phyloP scores from a whole-genome alignment of 2,888 invertebrate species.

The Omphaloscelis lunosa region DNA sequence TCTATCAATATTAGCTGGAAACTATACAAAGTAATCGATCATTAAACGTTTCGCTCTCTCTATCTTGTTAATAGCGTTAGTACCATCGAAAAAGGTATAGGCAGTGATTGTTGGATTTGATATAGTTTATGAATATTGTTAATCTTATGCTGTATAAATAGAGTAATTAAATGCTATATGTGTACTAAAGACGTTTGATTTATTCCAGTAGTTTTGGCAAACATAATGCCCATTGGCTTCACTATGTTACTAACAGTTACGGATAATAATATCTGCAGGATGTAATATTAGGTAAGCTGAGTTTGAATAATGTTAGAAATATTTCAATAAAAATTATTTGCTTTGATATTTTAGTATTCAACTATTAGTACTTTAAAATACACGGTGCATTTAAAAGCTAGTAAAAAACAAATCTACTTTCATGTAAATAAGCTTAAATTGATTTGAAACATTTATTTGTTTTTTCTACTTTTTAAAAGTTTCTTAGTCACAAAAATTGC shows the following conservation, averaged over 20 bases:
- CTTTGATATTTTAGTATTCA: slow-evolving; percentile 12
- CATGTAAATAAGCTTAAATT: background rate
- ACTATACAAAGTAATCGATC: slow-evolving; percentile 78
- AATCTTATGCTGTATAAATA: slow-evolving; percentile 91
- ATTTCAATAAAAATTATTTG: slow-evolving; percentile 76
- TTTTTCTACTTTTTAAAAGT: background rate
- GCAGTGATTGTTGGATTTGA: slow-evolving; percentile 91
- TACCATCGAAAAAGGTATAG: slow-evolving; percentile 88
- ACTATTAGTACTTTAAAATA: background rate
- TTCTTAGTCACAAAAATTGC: background rate
- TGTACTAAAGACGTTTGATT: slow-evolving; percentile 88
- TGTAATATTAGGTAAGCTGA: slow-evolving; percentile 84
- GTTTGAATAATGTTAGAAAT: slow-evolving; percentile 75
- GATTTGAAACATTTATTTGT: background rate
- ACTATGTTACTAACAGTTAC: slow-evolving; percentile 77
- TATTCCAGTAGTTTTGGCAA: slow-evolving; percentile 82
- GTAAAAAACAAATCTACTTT: background rate
- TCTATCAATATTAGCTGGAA: slow-evolving; percentile 77
- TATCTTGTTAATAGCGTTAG: slow-evolving; percentile 88
- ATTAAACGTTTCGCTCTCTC: slow-evolving; percentile 88
- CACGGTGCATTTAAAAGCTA: background rate
- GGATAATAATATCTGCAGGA: slow-evolving; percentile 77
- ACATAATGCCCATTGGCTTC: slow-evolving; percentile 74
- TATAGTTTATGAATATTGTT: slow-evolving; percentile 91
- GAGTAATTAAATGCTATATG: slow-evolving; percentile 91